phyloP scores from a whole-genome alignment of 2,797 vertebrate genomes.

The Pelochelys cantorii region DNA sequence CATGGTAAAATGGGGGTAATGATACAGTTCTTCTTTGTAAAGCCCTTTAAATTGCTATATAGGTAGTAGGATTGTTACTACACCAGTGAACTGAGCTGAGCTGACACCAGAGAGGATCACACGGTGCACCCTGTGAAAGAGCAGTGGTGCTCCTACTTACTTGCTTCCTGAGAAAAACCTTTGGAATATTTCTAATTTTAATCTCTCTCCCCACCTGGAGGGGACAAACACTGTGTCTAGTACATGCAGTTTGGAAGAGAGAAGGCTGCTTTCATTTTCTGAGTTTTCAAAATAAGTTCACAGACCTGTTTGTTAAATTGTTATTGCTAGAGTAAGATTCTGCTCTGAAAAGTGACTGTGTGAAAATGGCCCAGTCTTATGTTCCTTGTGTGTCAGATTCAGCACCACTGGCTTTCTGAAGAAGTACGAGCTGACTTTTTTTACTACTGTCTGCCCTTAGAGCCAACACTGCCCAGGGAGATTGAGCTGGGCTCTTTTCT shows the following conservation, averaged over 20 bases:
- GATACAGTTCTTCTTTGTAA: neutral
- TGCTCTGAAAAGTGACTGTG: neutral
- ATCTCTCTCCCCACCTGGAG: neutral
- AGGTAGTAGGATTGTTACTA: neutral
- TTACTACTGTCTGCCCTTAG: neutral
- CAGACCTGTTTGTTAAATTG: neutral
- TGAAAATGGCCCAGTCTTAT: slow-evolving; percentile 5
- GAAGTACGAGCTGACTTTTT: neutral
- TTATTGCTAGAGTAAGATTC: neutral
- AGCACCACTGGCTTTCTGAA: neutral
- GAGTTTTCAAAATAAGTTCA: neutral
- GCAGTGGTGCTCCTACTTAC: neutral
- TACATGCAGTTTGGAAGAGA: neutral
- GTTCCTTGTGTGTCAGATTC: neutral
- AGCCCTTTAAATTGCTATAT: neutral
- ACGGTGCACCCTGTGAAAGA: too few relatives aligned
- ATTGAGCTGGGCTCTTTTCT: neutral
- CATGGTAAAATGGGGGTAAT: neutral
- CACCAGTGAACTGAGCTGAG: neutral
- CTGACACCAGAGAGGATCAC: neutral
- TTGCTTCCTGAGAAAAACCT: neutral
- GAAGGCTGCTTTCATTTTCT: neutral
- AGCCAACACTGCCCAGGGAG: neutral
- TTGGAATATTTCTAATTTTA: neutral
- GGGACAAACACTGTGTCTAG: neutral